Conservation (phyloP, 2,888 invertebrate genomes). For the Anticlea derivata region DNA sequence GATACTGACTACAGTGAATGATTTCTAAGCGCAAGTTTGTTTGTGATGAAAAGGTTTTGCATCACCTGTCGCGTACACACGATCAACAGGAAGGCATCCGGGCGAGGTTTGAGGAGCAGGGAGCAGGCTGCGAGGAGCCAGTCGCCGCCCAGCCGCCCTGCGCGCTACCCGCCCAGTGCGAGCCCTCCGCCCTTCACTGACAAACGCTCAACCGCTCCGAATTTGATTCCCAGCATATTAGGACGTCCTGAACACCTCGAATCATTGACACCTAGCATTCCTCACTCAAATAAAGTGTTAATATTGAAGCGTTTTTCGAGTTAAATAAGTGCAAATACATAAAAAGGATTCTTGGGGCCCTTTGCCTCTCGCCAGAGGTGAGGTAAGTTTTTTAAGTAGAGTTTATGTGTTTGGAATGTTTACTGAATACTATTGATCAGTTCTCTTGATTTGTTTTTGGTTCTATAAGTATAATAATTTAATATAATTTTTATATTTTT, state of each 20-base stretch:
- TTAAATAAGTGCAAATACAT: conserved; percentile 57
- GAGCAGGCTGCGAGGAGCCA: conserved; percentile 59
- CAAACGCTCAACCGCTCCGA: conserved; percentile 48
- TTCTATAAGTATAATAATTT: no score
- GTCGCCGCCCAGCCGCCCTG: conserved; percentile 79
- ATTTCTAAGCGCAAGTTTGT: conserved; percentile 47
- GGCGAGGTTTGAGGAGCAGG: conserved; percentile 68
- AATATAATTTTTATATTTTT: no score
- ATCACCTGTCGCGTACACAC: conserved; percentile 79
- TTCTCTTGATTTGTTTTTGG: conserved; percentile 6
- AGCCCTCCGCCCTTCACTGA: conserved; percentile 44
- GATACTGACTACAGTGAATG: background rate
- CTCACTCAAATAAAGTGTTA: conserved; percentile 39
- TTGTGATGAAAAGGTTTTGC: conserved; percentile 51
- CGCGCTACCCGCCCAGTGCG: conserved; percentile 54
- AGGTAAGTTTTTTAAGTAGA: conserved; percentile 63
- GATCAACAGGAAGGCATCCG: conserved; percentile 76
- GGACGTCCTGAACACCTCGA: conserved; percentile 30
- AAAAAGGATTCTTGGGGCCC: conserved; percentile 54
- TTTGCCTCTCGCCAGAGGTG: conserved; percentile 54
- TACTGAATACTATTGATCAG: conserved; percentile 22
- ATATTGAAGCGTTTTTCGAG: conserved; percentile 46
- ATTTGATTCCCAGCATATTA: conserved; percentile 35
- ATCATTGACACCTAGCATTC: conserved; percentile 33
- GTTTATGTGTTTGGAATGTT: conserved; percentile 29